Evolutionary conservation across 2,797 vertebrate species (phyloP).

Genomic region (Mus caroli): DNA sequence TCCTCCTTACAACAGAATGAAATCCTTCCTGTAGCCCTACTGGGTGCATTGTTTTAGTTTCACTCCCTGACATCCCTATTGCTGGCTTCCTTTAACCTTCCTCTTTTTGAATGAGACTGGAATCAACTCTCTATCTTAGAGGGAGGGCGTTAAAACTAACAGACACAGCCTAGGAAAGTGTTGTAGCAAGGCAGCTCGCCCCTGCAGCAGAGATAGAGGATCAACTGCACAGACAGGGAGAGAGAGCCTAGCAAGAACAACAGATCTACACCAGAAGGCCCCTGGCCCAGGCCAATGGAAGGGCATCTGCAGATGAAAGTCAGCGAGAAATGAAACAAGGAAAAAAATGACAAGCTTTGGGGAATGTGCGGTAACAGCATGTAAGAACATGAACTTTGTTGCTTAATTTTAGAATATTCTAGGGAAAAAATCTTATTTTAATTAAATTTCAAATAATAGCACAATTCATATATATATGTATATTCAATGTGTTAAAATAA

Average conservation of each 20-base stretch:
- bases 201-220: neutral
- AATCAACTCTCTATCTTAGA: neutral
- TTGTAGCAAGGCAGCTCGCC: neutral
- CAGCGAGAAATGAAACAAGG: neutral
- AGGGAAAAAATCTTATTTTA: slow-evolving; percentile 52
- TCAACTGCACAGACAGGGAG: neutral
- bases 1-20: neutral
- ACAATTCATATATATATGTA: neutral
- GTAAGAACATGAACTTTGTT: slow-evolving; percentile 35
- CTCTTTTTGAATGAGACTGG: neutral
- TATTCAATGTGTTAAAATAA: slow-evolving; percentile 49
- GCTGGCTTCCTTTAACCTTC: neutral
- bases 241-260: neutral
- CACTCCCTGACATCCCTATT: neutral
- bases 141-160: slow-evolving; percentile 2
- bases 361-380: neutral
- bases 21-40: neutral
- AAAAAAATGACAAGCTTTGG: slow-evolving; percentile 35
- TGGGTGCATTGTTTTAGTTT: neutral
- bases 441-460: slow-evolving; percentile 69
- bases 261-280: neutral
- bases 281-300: neutral
- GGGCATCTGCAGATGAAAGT: slow-evolving; percentile 36
- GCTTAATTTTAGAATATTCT: slow-evolving; percentile 60
- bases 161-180: neutral